Conservation (phyloP, 2,888 invertebrate species). For the Aphidius colemani region DNA sequence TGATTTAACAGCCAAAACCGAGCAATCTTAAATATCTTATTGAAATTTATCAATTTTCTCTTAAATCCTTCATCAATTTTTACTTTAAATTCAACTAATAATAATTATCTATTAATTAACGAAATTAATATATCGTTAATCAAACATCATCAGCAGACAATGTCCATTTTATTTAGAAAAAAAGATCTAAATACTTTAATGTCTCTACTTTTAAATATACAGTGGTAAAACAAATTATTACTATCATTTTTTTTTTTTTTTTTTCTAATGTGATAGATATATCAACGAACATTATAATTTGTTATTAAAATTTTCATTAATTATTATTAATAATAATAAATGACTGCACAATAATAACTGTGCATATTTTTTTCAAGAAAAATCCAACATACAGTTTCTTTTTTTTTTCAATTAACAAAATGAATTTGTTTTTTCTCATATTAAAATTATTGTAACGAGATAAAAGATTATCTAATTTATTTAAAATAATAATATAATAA, state of each 20-base stretch:
- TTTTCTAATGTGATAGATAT: conserved; percentile 13
- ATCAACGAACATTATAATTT: conserved; percentile 34
- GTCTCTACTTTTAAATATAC: background rate
- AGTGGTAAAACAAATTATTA: too few relatives aligned
- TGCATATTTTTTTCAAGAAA: conserved; percentile 5
- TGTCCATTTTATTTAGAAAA: conserved; percentile 3
- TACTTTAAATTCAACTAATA: conserved; percentile 10
- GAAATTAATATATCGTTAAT: too few relatives aligned
- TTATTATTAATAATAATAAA: background rate
- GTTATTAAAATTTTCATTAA: conserved; percentile 8
- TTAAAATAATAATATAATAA: too few relatives aligned
- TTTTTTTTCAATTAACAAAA: too few relatives aligned
- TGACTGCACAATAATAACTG: background rate
- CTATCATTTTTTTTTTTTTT: background rate
- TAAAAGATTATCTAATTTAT: conserved; percentile 16
- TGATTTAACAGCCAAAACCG: conserved; percentile 44
- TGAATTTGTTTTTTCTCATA: too few relatives aligned
- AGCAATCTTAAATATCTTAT: conserved; percentile 41
- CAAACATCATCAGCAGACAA: too few relatives aligned
- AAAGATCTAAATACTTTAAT: conserved; percentile 19
- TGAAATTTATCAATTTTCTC: conserved; percentile 36
- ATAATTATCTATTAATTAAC: too few relatives aligned
- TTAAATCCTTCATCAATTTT: conserved; percentile 16
- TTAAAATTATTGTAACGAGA: conserved; percentile 19
- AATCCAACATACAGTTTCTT: too few relatives aligned